Evolutionary conservation across 1,140 invertebrate species (phyloP).

Genomic region (Orchestia grillus): DNA sequence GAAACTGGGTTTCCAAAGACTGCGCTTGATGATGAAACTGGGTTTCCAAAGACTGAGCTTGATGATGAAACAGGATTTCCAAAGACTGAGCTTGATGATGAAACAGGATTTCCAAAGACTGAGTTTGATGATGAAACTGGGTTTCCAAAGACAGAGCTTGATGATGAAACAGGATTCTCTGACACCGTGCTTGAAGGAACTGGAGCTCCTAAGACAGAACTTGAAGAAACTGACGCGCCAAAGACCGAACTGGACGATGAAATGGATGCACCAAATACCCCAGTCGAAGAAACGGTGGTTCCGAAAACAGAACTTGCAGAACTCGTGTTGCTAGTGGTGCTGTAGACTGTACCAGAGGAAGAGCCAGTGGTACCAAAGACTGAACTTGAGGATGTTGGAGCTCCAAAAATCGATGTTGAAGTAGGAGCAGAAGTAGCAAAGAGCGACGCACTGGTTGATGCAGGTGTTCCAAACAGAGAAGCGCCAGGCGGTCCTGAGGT

Average conservation of each 20-base stretch:
- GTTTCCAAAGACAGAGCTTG: not conserved
- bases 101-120: not conserved
- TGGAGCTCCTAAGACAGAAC: not conserved
- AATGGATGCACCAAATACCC: not conserved
- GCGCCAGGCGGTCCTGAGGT: not conserved
- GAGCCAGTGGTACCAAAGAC: not conserved
- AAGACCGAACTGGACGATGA: not conserved
- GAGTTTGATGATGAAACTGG: not conserved
- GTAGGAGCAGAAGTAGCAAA: not conserved
- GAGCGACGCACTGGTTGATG: not conserved
- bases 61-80: not conserved
- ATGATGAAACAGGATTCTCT: not conserved
- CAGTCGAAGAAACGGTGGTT: not conserved
- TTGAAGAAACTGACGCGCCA: not conserved
- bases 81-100: not conserved
- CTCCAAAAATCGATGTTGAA: not conserved
- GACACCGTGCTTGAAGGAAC: not conserved
- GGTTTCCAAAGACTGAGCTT: not conserved
- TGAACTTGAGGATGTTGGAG: not conserved
- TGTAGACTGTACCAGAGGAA: not conserved
- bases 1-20: not conserved
- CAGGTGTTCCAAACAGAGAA: constrained; percentile 29
- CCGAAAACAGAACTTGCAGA: not conserved
- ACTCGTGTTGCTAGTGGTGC: not conserved
- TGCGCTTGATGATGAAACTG: not conserved